These are phyloP conservation scores for Achlya flavicornis DNA, from an alignment of 2,888 invertebrate genomes.

Conservation along the genomic window DNA sequence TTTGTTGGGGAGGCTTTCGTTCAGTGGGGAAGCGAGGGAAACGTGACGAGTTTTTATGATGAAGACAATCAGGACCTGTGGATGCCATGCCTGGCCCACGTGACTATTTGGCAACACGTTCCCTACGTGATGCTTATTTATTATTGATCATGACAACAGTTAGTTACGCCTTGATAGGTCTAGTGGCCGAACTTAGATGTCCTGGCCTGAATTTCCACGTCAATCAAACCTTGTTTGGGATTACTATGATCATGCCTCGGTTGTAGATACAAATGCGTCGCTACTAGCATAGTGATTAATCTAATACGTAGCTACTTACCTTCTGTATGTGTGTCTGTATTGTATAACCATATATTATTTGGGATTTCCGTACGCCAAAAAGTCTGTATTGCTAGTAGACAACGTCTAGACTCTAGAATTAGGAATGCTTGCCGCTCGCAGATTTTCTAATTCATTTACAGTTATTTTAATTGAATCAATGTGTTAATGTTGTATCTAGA, in stretches of 20 bases:
- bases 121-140: constrained; percentile 44
- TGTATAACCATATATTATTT: no score
- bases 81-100: constrained; percentile 54
- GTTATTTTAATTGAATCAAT: not conserved
- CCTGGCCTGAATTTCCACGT: not conserved
- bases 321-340: not conserved
- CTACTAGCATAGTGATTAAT: not conserved
- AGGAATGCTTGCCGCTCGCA: no score
- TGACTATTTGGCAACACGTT: constrained; percentile 52
- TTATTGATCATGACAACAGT: not conserved
- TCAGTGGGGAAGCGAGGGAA: constrained; percentile 34
- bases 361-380: no score
- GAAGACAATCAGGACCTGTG: constrained; percentile 66
- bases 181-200: not conserved
- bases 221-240: constrained; percentile 1
- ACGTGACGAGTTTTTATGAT: constrained; percentile 74
- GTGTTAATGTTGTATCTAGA: no score
- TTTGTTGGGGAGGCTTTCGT: constrained; percentile 44
- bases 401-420: no score
- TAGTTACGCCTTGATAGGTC: not conserved
- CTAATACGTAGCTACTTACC: not conserved
- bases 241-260: not conserved
- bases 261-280: not conserved
- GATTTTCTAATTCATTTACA: not conserved
- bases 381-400: no score